phyloP scores from a whole-genome alignment of 1,140 invertebrate species.

The Hylaeus anthracinus region DNA sequence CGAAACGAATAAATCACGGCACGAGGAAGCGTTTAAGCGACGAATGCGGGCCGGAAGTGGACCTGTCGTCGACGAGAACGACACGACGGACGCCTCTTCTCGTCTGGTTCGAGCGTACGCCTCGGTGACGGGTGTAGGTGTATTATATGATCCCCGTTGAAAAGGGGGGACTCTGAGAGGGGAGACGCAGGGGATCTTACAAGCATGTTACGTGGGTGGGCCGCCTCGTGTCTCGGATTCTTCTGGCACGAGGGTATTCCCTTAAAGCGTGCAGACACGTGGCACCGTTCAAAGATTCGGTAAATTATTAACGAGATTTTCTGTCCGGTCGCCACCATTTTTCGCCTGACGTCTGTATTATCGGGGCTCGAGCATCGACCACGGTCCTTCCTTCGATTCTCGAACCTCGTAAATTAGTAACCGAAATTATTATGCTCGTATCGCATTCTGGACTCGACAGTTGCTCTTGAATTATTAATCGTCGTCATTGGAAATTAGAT shows the following conservation, averaged over 20 bases:
- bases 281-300: constrained; percentile 57
- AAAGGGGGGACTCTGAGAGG: constrained; percentile 32
- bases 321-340: constrained; percentile 20
- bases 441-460: too few species aligned
- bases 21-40: constrained; percentile 56
- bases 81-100: constrained; percentile 61
- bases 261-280: constrained; percentile 52
- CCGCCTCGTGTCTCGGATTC: constrained; percentile 57
- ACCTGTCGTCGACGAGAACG: constrained; percentile 60
- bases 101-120: constrained; percentile 28
- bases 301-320: constrained; percentile 55
- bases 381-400: too few species aligned
- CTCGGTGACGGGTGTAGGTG: constrained; percentile 40
- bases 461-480: too few species aligned
- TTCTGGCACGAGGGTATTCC: constrained; percentile 52
- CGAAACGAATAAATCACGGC: constrained; percentile 41
- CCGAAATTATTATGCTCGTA: too few species aligned
- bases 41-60: constrained; percentile 65
- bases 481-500: too few species aligned
- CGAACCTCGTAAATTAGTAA: too few species aligned
- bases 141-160: constrained; percentile 55
- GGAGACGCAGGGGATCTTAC: constrained; percentile 30
- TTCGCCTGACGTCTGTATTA: constrained; percentile 49
- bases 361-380: not conserved
- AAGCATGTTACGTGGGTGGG: constrained; percentile 58